phyloP scores from a whole-genome alignment of 2,797 vertebrate genomes.

The Odontamblyopus lacepedii region DNA sequence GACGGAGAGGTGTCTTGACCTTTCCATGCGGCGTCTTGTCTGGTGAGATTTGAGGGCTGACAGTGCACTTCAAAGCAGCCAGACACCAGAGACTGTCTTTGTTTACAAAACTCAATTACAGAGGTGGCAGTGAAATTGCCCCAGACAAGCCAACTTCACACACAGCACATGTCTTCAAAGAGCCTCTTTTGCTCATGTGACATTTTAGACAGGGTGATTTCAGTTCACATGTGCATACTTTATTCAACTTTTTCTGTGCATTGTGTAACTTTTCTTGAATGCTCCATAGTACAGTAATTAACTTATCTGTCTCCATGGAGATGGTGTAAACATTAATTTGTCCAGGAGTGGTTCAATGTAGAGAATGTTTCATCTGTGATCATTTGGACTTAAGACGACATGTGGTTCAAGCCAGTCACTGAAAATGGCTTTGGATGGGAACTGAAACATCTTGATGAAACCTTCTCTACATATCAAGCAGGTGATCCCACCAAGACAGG shows the following conservation, averaged over 20 bases:
- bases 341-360: too few species aligned
- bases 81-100: conserved; percentile 26
- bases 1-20: conserved; percentile 23
- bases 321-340: too few species aligned
- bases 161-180: background rate
- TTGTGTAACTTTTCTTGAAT: too few species aligned
- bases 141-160: background rate
- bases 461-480: too few species aligned
- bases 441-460: too few species aligned
- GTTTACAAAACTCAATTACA: conserved; percentile 54
- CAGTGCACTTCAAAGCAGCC: conserved; percentile 45
- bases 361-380: too few species aligned
- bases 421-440: too few species aligned
- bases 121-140: conserved; percentile 19
- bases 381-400: too few species aligned
- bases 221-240: background rate
- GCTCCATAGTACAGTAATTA: too few species aligned
- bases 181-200: background rate
- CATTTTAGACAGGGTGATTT: background rate
- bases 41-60: conserved; percentile 13
- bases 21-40: conserved; percentile 35
- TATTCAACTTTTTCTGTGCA: background rate
- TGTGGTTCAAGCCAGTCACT: too few species aligned
- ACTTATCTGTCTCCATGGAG: too few species aligned
- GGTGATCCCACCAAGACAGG: too few species aligned